Percentiles rank a stretch among this genome's conserved stretches.
Evolutionary conservation across 2,113 vertebrate species (phyloP).

Genomic region (Shinisaurus crocodilurus): DNA sequence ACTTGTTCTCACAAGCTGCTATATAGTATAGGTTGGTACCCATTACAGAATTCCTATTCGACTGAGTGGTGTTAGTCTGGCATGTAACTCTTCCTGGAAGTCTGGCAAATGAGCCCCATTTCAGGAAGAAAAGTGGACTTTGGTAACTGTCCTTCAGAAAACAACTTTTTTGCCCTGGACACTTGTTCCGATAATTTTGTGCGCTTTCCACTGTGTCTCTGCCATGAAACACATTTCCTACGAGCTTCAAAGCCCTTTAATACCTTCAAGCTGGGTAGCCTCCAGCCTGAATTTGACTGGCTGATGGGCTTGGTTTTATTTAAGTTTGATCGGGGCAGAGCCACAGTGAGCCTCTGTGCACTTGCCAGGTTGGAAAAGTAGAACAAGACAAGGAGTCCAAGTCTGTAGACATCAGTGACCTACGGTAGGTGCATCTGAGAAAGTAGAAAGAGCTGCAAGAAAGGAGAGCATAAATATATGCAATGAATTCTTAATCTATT

Average conservation of each 20-base stretch:
- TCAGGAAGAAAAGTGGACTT: neutral
- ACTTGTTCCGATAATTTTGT: neutral
- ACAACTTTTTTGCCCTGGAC: slow-evolving; percentile 13
- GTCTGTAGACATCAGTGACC: neutral
- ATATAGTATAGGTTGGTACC: neutral
- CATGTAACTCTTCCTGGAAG: neutral
- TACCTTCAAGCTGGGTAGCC: neutral
- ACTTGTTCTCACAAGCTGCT: neutral
- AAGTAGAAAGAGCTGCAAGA: neutral
- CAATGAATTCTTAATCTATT: neutral
- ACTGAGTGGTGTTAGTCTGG: neutral
- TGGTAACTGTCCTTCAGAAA: slow-evolving; percentile 40
- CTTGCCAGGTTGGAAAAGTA: neutral
- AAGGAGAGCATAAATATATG: neutral
- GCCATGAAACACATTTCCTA: slow-evolving; percentile 30
- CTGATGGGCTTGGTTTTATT: slow-evolving; percentile 19
- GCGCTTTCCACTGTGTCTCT: neutral
- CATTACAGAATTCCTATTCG: neutral
- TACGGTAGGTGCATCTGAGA: rapidly evolving
- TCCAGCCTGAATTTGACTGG: slow-evolving; percentile 6
- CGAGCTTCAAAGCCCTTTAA: slow-evolving; percentile 7
- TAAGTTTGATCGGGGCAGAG: slow-evolving; percentile 30
- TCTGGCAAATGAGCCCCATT: slow-evolving; percentile 1
- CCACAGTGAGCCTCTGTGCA: slow-evolving; percentile 23
- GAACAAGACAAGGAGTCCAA: slow-evolving; percentile 1